Conservation (phyloP, 2,797 vertebrate genomes). For the Macropus fuliginosus region DNA sequence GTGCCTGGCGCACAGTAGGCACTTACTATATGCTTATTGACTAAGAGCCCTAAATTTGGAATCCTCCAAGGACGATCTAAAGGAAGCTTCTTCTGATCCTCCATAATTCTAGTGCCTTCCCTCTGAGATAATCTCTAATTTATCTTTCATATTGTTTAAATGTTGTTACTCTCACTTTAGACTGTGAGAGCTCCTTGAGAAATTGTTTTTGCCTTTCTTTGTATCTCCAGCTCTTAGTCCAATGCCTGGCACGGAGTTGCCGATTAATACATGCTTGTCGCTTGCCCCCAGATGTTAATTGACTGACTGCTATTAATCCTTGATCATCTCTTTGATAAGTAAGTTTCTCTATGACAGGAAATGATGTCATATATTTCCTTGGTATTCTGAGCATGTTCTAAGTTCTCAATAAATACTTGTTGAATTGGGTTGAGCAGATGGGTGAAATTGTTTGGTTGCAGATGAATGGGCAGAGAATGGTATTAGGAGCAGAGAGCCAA, state of each 20-base stretch:
- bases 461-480: neutral
- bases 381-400: neutral
- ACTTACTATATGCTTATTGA: neutral
- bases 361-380: neutral
- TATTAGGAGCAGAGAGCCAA: no score
- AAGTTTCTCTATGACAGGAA: neutral
- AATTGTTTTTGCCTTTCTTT: neutral
- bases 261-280: neutral
- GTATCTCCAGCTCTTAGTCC: neutral
- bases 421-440: neutral
- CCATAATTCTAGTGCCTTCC: neutral
- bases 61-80: neutral
- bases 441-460: neutral
- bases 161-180: neutral
- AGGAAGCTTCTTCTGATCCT: neutral
- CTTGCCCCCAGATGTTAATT: neutral
- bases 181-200: neutral
- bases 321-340: neutral
- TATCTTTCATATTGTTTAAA: neutral
- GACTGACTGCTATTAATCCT: neutral
- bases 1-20: neutral
- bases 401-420: neutral
- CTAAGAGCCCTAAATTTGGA: neutral
- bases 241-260: neutral
- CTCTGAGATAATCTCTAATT: neutral